Evolutionary conservation across 64 coral and sea anemone species (phyloP), one percentile per base, ranked within the genome.

Genomic region (Montipora capricornis): DNA sequence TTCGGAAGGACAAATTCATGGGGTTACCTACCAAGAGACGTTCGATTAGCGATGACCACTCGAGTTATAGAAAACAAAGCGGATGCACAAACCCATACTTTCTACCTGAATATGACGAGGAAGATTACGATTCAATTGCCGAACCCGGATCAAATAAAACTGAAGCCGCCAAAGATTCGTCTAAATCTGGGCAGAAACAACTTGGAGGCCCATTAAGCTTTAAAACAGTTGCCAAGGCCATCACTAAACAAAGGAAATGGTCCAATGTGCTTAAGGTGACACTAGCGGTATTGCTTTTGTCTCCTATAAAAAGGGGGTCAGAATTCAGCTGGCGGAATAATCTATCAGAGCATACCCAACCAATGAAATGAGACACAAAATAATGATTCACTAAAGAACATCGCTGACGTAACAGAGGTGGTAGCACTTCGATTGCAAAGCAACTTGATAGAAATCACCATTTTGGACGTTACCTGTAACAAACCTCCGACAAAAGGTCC

Each of bases 141-240:
- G 66, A 86, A 86, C 26, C 45, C 22, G 44, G 17, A 4, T 46
- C 64, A 29, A 86, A 8, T 47, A 45, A 15, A 11, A 71, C 48
- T 12, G 64, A 86, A 71, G 10, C n/a, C 9, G 13, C 66, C 9
- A 70, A 50, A 71, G 45, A 66, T 3, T 4, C 46, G 10, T 16
- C 11, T 19, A 49, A 66, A 86, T 2, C 67, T 5, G 47, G 46
- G 47, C 82, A 70, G 19, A 86, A 86, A 20, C 81, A 83, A 46
- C 6, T 12, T 37, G 62, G 24, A 1, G 87, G 87, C 0, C 8
- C 49, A 0, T 15, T 90, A 8, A 79, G 47, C 44, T 93, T 96
- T 70, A 97, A 95, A 73, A 87, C 81, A 10, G 47, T 97, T 2
- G 95, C 95, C 5, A 88, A 84, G 60, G 95, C 95, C 0, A 92